Percentiles rank a stretch among this genome's conserved stretches.
phyloP scores from a whole-genome alignment of 2,797 vertebrate species.

The Tenualosa ilisha region DNA sequence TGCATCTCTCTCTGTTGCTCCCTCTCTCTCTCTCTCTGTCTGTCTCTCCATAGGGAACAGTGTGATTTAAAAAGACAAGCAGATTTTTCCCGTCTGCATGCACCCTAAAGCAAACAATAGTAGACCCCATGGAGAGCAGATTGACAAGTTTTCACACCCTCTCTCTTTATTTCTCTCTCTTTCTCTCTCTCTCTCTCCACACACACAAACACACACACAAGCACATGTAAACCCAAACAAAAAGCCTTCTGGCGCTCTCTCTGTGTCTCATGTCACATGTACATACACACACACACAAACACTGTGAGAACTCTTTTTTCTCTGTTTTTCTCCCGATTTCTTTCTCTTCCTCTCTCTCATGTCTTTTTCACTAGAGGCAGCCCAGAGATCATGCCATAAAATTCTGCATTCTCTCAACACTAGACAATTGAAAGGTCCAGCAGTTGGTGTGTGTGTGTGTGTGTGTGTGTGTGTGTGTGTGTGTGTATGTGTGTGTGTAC shows the following conservation, averaged over 20 bases:
- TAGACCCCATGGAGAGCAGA: slow-evolving; percentile 50
- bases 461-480: slow-evolving; percentile 26
- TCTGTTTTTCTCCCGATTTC: slow-evolving; percentile 9
- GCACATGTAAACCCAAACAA: slow-evolving; percentile 28
- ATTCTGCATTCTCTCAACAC: slow-evolving; percentile 42
- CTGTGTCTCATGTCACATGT: slow-evolving; percentile 12
- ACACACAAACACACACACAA: neutral
- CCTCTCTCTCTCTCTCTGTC: slow-evolving; percentile 55
- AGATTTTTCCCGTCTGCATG: slow-evolving; percentile 57
- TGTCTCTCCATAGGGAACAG: slow-evolving; percentile 58
- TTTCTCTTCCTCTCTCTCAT: slow-evolving; percentile 10
- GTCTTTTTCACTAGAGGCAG: slow-evolving; percentile 12
- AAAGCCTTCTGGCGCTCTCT: neutral
- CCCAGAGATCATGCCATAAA: slow-evolving; percentile 40
- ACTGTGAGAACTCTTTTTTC: neutral
- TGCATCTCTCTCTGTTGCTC: slow-evolving; percentile 30
- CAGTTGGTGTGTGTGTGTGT: slow-evolving; percentile 26
- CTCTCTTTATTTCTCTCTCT: slow-evolving; percentile 22
- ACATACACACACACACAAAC: neutral
- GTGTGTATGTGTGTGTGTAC: slow-evolving; percentile 20
- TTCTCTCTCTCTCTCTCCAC: slow-evolving; percentile 22
- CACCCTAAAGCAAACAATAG: slow-evolving; percentile 68
- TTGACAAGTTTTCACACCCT: slow-evolving; percentile 39
- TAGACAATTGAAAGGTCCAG: slow-evolving; percentile 68
- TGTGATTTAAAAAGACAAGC: slow-evolving; percentile 74